Conservation (phyloP, 2,113 vertebrate genomes). For the Deroptyus accipitrinus region DNA sequence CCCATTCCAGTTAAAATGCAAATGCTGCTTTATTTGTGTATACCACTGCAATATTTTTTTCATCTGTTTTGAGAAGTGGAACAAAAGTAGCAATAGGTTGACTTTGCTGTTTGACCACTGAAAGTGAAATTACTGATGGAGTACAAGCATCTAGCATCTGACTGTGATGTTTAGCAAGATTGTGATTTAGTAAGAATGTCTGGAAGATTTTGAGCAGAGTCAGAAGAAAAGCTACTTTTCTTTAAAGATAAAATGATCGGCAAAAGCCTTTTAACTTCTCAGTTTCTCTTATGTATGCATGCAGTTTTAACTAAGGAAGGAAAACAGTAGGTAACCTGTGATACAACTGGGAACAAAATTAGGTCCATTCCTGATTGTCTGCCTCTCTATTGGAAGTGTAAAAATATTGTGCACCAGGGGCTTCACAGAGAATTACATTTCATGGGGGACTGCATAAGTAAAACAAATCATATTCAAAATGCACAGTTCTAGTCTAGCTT, state of each 20-base stretch:
- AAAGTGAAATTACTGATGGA: constrained; percentile 3
- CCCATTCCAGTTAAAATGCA: constrained; percentile 28
- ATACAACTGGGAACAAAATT: not conserved
- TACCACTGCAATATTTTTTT: not conserved
- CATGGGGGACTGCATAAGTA: not conserved
- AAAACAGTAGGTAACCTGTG: not conserved
- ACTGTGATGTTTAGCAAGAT: not conserved
- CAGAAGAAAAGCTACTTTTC: not conserved
- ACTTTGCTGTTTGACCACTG: not conserved
- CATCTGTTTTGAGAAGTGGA: not conserved
- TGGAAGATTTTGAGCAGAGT: not conserved
- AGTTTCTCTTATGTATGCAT: not conserved
- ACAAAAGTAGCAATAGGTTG: constrained; percentile 35
- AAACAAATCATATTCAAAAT: not conserved
- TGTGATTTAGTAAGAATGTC: not conserved
- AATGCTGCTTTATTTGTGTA: constrained; percentile 7
- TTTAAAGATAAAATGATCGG: not conserved
- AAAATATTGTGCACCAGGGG: not conserved
- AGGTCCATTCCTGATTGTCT: not conserved
- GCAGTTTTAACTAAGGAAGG: not conserved
- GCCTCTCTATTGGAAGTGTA: not conserved
- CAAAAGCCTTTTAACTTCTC: not conserved
- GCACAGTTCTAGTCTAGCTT: not conserved
- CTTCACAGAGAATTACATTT: not conserved
- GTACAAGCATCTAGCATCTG: not conserved